These are phyloP conservation scores for Tachyglossus aculeatus DNA, from an alignment of 2,797 vertebrate species.

Conservation along the genomic window DNA sequence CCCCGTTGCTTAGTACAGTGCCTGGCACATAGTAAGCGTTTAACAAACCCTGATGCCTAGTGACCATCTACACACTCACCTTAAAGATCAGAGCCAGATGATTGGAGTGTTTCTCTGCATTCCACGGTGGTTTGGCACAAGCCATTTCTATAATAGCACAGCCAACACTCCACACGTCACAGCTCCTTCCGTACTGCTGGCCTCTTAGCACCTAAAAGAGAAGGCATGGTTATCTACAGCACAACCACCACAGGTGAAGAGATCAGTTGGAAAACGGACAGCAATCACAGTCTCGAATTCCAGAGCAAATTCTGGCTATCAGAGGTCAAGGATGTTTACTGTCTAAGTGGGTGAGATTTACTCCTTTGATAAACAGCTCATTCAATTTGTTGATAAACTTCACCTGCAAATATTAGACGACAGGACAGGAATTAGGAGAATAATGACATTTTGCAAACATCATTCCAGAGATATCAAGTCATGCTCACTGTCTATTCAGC, in stretches of 20 bases:
- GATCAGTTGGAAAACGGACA: no score
- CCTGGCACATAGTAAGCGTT: no score
- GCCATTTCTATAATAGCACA: conserved; percentile 92
- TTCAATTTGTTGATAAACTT: background rate
- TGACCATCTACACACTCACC: conserved; percentile 77
- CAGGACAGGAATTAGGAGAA: background rate
- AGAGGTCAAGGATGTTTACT: background rate
- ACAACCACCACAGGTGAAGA: no score
- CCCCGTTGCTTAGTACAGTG: no score
- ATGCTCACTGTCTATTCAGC: no score
- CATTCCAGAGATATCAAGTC: no score
- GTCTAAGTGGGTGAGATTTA: background rate
- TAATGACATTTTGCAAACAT: background rate
- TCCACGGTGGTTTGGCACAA: conserved; percentile 91
- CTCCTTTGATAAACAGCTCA: background rate
- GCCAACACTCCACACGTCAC: conserved; percentile 91
- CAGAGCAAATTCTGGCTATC: background rate
- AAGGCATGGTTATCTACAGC: no score
- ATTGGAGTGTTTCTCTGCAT: conserved; percentile 91
- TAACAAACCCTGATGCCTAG: no score
- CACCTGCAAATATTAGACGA: background rate
- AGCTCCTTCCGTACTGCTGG: conserved; percentile 90
- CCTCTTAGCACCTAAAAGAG: conserved; percentile 83
- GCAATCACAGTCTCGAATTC: conserved; percentile 10
- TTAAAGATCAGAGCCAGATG: conserved; percentile 92